phyloP scores from a whole-genome alignment of 2,113 vertebrate species.

The Oryzias celebensis region DNA sequence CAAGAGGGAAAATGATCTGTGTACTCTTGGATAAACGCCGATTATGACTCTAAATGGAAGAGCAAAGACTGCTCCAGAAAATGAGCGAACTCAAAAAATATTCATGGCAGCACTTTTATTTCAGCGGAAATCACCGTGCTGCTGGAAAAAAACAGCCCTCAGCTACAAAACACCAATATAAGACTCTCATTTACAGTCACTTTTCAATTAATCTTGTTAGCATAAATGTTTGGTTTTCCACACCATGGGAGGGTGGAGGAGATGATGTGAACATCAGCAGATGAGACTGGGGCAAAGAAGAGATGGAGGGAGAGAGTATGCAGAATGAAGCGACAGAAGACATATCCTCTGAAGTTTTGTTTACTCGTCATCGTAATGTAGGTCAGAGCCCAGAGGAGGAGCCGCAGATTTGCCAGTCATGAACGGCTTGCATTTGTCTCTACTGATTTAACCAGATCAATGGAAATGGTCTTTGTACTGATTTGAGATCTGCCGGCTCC shows the following conservation, averaged over 20 bases:
- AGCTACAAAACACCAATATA: constrained; percentile 51
- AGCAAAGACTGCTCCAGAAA: constrained; percentile 47
- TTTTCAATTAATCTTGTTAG: constrained; percentile 70
- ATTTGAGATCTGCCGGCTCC: constrained; percentile 47
- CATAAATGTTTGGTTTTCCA: constrained; percentile 44
- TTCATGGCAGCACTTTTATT: constrained; percentile 42
- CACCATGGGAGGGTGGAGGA: constrained; percentile 6
- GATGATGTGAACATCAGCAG: not conserved
- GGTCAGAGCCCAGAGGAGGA: constrained; percentile 73
- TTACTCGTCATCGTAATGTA: constrained; percentile 73
- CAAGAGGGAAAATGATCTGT: constrained; percentile 9
- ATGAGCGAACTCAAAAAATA: constrained; percentile 43
- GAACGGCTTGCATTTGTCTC: constrained; percentile 48
- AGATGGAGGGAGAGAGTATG: constrained; percentile 11
- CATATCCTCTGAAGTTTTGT: constrained; percentile 70
- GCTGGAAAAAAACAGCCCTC: constrained; percentile 8
- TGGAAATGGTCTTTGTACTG: constrained; percentile 51
- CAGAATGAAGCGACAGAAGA: constrained; percentile 33
- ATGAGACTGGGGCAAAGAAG: constrained; percentile 27
- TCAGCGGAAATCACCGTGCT: constrained; percentile 21
- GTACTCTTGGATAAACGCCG: constrained; percentile 38
- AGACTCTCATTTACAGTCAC: constrained; percentile 51
- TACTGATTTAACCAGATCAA: constrained; percentile 60
- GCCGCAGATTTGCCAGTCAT: constrained; percentile 42
- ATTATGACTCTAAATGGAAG: constrained; percentile 46